These are phyloP conservation scores for Zaprionus bogoriensis DNA, from an alignment of 2,888 invertebrate species.

Conservation along the genomic window DNA sequence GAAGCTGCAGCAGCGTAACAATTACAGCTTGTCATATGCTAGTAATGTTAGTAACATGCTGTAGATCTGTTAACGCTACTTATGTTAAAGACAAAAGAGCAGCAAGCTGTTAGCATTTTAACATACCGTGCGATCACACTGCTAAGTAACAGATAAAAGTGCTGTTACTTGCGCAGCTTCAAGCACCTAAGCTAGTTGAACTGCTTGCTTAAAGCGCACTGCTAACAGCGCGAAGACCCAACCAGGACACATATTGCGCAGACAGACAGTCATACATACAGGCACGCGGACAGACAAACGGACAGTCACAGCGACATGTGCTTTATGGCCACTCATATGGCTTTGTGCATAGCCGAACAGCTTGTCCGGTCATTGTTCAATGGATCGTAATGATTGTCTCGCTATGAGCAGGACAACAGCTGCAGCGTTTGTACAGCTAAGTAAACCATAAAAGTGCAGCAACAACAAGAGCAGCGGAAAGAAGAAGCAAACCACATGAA, in stretches of 20 bases:
- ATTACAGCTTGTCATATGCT: too few species aligned
- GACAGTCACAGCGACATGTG: neutral
- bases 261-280: neutral
- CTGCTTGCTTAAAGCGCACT: neutral
- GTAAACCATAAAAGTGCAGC: conserved; percentile 47
- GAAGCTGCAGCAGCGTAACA: too few species aligned
- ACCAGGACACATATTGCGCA: neutral
- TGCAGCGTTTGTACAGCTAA: conserved; percentile 16
- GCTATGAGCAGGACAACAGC: conserved; percentile 8
- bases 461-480: neutral
- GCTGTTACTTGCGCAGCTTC: neutral
- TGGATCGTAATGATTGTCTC: conserved; percentile 32
- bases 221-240: neutral
- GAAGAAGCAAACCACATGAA: conserved; percentile 21
- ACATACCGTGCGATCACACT: too few species aligned
- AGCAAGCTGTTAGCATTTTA: too few species aligned
- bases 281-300: neutral
- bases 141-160: neutral
- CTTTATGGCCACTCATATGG: conserved; percentile 21
- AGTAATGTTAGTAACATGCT: too few species aligned
- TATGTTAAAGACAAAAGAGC: too few species aligned
- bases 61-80: too few species aligned
- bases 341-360: conserved; percentile 11
- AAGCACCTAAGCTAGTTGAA: too few species aligned
- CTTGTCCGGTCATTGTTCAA: conserved; percentile 23